Evolutionary conservation across 1,140 invertebrate genomes (phyloP).

Genomic region (Drosophila tristis): DNA sequence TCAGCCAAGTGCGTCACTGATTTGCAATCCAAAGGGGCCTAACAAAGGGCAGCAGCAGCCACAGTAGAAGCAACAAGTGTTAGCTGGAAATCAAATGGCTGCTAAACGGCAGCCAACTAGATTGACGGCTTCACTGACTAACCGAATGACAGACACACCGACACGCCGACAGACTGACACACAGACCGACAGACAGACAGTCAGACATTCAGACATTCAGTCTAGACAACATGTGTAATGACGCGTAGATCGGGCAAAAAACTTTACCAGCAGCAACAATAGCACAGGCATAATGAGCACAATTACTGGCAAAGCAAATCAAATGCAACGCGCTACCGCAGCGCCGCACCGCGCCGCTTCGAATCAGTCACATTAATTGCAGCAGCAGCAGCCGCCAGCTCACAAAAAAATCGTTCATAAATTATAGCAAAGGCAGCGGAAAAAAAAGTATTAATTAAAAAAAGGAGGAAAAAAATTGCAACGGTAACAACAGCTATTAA

Average conservation of each 20-base stretch:
- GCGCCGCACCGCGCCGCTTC: constrained; percentile 49
- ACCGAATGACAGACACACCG: constrained; percentile 21
- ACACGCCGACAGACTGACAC: constrained; percentile 15
- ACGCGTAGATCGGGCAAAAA: constrained; percentile 52
- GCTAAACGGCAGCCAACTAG: constrained; percentile 57
- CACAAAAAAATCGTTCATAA: constrained; percentile 72
- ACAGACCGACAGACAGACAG: constrained; percentile 6
- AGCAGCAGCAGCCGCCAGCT: constrained; percentile 8
- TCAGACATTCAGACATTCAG: constrained; percentile 55
- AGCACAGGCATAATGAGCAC: constrained; percentile 69
- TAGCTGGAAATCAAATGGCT: constrained; percentile 49
- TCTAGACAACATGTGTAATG: constrained; percentile 78
- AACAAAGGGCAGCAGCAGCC: constrained; percentile 57
- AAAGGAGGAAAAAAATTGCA: constrained; percentile 64
- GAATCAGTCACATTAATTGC: constrained; percentile 80
- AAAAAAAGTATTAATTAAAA: constrained; percentile 80
- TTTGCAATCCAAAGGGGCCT: constrained; percentile 17
- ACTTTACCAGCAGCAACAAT: constrained; percentile 33
- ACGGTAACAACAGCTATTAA: constrained; percentile 78
- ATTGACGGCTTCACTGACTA: constrained; percentile 55
- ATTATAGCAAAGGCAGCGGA: constrained; percentile 58
- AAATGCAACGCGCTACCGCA: constrained; percentile 75
- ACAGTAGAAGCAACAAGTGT: constrained; percentile 16
- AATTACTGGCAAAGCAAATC: constrained; percentile 76
- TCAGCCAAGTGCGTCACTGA: constrained; percentile 74